phyloP scores from a whole-genome alignment of 2,888 invertebrate genomes.

The Standfussiana lucernea region DNA sequence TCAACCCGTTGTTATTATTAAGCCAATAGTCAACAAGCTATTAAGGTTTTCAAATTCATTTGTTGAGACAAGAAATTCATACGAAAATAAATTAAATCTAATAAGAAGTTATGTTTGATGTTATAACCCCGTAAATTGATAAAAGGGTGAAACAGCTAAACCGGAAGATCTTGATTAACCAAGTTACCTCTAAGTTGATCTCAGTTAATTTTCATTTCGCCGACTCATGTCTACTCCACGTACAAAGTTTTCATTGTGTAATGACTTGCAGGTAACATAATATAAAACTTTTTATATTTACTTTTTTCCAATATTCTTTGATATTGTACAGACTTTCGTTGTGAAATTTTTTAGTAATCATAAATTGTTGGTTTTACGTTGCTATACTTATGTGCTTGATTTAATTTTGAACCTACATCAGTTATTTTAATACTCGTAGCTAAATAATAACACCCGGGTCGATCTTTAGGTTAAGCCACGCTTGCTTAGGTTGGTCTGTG shows the following conservation, averaged over 20 bases:
- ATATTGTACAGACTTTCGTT: slow-evolving; percentile 60
- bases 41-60: background rate
- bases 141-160: slow-evolving; percentile 52
- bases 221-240: slow-evolving; percentile 67
- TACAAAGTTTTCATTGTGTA: slow-evolving; percentile 74
- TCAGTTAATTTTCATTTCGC: slow-evolving; percentile 72
- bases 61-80: background rate
- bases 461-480: too few species aligned
- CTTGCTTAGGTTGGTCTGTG: too few species aligned
- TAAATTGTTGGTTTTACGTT: slow-evolving; percentile 19
- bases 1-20: background rate
- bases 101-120: background rate
- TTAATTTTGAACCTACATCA: background rate
- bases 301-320: slow-evolving; percentile 72
- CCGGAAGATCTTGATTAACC: slow-evolving; percentile 65
- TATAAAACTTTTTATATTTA: slow-evolving; percentile 64
- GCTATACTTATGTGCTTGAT: background rate
- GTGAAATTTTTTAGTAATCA: slow-evolving; percentile 23
- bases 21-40: background rate
- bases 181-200: slow-evolving; percentile 68
- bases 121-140: slow-evolving; percentile 33
- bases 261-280: slow-evolving; percentile 77
- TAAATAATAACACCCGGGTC: too few species aligned
- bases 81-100: background rate
- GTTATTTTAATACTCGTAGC: too few species aligned